Conservation (phyloP, 2,113 vertebrate genomes). For the human region DNA sequence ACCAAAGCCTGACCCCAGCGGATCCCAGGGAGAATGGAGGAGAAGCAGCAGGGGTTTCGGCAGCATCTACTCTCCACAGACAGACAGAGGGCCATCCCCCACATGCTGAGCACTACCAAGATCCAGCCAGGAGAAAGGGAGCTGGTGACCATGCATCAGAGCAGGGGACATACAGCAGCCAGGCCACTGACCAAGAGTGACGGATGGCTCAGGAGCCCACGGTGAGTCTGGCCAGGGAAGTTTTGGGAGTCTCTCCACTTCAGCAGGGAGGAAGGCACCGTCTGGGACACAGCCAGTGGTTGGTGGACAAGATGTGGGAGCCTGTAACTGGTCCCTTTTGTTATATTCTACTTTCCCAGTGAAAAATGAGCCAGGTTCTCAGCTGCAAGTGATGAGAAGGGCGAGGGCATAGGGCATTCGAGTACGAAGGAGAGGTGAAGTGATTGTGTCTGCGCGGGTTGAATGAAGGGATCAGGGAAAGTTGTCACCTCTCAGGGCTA, state of each 20-base stretch:
- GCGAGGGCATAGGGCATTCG: neutral
- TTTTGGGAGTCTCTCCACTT: neutral
- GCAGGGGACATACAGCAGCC: neutral
- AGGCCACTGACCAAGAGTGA: neutral
- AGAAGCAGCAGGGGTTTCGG: neutral
- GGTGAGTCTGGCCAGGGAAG: neutral
- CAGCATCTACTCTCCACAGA: neutral
- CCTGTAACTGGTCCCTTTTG: too few relatives aligned
- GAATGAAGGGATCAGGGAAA: neutral
- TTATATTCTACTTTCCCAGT: neutral
- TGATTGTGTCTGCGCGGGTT: neutral
- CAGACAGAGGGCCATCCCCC: neutral
- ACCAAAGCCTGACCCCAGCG: neutral
- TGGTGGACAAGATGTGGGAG: neutral
- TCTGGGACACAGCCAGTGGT: neutral
- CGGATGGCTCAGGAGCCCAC: too few relatives aligned
- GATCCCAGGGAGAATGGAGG: neutral
- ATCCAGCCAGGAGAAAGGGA: neutral
- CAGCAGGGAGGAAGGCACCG: neutral
- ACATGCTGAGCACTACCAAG: neutral
- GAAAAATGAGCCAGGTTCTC: neutral
- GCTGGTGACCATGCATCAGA: neutral
- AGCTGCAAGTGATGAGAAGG: neutral
- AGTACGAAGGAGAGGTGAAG: neutral
- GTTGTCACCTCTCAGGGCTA: neutral